Percentiles rank a stretch among this genome's conserved stretches.
Evolutionary conservation across 2,888 invertebrate species (phyloP).

Genomic region (Parelbella ahira): DNA sequence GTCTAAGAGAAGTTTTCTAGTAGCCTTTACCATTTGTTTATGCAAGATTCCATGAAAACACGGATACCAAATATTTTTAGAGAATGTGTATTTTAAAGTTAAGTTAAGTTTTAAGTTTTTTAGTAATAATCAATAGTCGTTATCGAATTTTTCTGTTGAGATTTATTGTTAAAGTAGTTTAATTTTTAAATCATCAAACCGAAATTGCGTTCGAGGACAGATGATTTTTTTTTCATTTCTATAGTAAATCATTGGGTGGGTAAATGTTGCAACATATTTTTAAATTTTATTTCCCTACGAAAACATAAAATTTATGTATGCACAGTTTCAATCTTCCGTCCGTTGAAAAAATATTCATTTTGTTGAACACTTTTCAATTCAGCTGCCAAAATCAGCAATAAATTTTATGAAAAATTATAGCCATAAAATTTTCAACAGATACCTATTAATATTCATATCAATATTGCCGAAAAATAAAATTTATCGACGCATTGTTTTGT

Average conservation of each 20-base stretch:
- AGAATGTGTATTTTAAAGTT: no score
- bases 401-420: slow-evolving; percentile 24
- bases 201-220: no score
- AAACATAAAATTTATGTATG: slow-evolving; percentile 19
- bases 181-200: no score
- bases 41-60: no score
- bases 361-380: slow-evolving; percentile 23
- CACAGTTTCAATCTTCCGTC: slow-evolving; percentile 19
- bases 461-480: slow-evolving; percentile 9
- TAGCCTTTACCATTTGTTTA: no score
- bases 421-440: slow-evolving; percentile 14
- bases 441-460: slow-evolving; percentile 19
- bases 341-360: slow-evolving; percentile 21
- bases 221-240: no score
- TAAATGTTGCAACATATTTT: slow-evolving; percentile 1
- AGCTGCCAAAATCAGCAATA: slow-evolving; percentile 22
- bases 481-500: slow-evolving; percentile 1
- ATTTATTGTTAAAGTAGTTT: no score
- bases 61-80: no score
- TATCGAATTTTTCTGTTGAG: no score
- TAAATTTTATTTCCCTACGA: slow-evolving; percentile 2
- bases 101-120: no score
- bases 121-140: no score
- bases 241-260: not conserved
- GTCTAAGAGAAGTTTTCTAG: no score